These are phyloP conservation scores for Anaspis maculata DNA, from an alignment of 2,888 invertebrate genomes.

Conservation along the genomic window DNA sequence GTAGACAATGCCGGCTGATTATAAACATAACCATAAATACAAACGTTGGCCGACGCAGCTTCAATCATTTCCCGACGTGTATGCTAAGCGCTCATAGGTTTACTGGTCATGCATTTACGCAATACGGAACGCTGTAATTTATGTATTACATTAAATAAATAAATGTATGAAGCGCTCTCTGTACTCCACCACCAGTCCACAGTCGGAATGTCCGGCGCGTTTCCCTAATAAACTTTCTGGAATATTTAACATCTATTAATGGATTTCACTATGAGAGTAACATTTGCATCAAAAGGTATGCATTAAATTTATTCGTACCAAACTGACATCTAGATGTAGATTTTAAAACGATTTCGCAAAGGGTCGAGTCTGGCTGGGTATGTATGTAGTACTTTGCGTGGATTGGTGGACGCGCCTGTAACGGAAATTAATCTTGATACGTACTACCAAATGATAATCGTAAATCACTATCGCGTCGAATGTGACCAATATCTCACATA, in stretches of 20 bases:
- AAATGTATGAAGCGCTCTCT: conserved; percentile 29
- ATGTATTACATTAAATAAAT: conserved; percentile 38
- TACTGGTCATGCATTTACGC: conserved; percentile 29
- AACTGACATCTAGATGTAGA: conserved; percentile 17
- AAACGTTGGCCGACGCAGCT: conserved; percentile 35
- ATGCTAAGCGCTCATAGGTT: conserved; percentile 25
- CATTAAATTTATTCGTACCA: conserved; percentile 21
- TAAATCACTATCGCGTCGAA: conserved; percentile 19
- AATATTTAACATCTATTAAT: conserved; percentile 35
- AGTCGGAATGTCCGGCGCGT: conserved; percentile 21
- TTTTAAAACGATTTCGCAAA: conserved; percentile 16
- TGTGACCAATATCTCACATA: conserved; percentile 19
- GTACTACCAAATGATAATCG: conserved; percentile 19
- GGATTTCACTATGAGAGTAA: conserved; percentile 26
- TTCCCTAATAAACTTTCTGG: conserved; percentile 31
- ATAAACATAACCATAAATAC: conserved; percentile 42
- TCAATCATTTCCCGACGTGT: conserved; percentile 40
- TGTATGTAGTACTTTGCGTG: conserved; percentile 12
- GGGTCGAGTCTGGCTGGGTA: too few species aligned
- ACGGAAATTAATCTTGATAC: conserved; percentile 20
- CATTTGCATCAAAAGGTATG: conserved; percentile 25
- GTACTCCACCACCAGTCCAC: conserved; percentile 10
- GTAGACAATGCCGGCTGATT: conserved; percentile 42
- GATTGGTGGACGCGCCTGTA: conserved; percentile 15
- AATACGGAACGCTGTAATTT: conserved; percentile 31